A percentile compares a stretch with the other conserved stretches of the same genome.
These are phyloP conservation scores for Bos javanicus DNA, from an alignment of 2,113 vertebrate species.

Conservation along the genomic window DNA sequence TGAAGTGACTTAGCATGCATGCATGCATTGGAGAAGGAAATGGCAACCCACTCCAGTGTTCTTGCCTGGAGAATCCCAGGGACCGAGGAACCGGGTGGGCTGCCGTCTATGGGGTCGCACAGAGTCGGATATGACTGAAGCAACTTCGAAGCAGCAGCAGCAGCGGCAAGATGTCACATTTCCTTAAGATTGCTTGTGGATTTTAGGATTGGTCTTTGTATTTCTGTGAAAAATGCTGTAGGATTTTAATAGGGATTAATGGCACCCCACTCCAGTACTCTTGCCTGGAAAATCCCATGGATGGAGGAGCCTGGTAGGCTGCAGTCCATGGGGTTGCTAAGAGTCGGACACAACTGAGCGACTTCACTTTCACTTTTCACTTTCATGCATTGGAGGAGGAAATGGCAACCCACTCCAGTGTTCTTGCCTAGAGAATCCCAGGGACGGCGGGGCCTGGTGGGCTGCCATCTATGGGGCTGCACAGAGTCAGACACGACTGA, in stretches of 20 bases:
- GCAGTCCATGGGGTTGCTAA: too few relatives aligned
- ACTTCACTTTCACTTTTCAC: too few relatives aligned
- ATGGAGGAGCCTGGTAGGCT: too few relatives aligned
- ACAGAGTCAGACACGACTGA: too few relatives aligned
- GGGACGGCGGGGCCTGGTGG: too few relatives aligned
- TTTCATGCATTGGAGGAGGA: too few relatives aligned
- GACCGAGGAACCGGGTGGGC: not conserved
- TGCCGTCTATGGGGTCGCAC: rapidly evolving
- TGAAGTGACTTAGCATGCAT: not conserved
- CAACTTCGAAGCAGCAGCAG: not conserved
- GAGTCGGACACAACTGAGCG: too few relatives aligned
- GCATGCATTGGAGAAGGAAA: not conserved
- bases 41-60: not conserved
- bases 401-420: too few relatives aligned
- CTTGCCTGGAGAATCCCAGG: not conserved
- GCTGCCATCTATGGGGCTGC: too few relatives aligned
- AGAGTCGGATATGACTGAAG: not conserved
- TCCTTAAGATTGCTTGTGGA: not conserved
- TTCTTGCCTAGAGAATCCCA: too few relatives aligned
- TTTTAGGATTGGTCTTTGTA: not conserved
- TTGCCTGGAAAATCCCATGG: too few relatives aligned
- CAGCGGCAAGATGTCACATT: not conserved
- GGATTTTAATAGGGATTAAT: not conserved
- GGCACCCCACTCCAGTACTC: too few relatives aligned
- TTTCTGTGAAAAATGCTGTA: not conserved